A percentile compares a stretch with the other conserved stretches of the same genome.
phyloP scores from a whole-genome alignment of 2,888 invertebrate genomes.

The Phasia obesa region DNA sequence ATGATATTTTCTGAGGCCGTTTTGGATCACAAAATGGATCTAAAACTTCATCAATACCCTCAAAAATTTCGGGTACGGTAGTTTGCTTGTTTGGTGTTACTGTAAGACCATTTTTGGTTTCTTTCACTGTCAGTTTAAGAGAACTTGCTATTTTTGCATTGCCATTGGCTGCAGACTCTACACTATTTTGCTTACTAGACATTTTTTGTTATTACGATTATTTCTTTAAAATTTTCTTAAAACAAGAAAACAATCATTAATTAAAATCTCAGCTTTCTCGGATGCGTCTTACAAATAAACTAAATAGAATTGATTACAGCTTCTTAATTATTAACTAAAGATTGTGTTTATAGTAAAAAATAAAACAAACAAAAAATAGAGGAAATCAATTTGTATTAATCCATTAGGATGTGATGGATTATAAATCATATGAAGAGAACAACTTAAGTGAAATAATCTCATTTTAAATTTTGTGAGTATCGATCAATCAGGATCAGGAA shows the following conservation, averaged over 20 bases:
- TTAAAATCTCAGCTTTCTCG: slow-evolving; percentile 20
- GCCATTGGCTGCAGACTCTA: slow-evolving; percentile 27
- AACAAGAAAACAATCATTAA: neutral
- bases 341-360: slow-evolving; percentile 41
- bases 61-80: slow-evolving; percentile 49
- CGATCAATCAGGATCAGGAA: no score
- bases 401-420: slow-evolving; percentile 6
- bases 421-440: no score
- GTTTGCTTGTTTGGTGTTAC: slow-evolving; percentile 33
- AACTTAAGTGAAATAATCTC: no score
- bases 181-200: slow-evolving; percentile 46
- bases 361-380: slow-evolving; percentile 29
- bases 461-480: no score
- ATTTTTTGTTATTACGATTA: slow-evolving; percentile 49
- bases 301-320: slow-evolving; percentile 65
- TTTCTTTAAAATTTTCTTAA: neutral
- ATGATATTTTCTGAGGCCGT: slow-evolving; percentile 88
- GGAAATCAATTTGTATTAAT: slow-evolving; percentile 30
- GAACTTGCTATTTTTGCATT: neutral
- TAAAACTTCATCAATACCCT: slow-evolving; percentile 75
- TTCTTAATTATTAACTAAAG: slow-evolving; percentile 71
- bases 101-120: slow-evolving; percentile 47
- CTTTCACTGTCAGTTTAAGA: slow-evolving; percentile 25
- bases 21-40: slow-evolving; percentile 87
- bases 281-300: slow-evolving; percentile 49